Evolutionary conservation across 23 tunicate species (phyloP).

Genomic region (Oikopleura dioica): DNA sequence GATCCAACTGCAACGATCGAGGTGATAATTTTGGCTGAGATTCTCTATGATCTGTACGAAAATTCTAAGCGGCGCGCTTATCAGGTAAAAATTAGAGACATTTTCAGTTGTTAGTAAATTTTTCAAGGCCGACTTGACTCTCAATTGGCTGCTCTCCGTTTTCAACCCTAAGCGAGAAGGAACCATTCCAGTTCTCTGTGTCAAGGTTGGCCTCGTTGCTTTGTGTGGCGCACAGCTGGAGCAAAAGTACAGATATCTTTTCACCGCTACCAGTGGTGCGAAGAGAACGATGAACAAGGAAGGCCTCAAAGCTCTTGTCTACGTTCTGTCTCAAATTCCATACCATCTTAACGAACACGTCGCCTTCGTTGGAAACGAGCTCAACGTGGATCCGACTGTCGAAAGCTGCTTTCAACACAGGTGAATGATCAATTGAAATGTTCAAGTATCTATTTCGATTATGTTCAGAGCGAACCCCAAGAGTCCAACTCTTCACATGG

Average conservation of each 20-base stretch:
- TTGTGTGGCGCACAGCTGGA: slow-evolving; percentile 38
- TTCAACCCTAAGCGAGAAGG: slow-evolving; percentile 47
- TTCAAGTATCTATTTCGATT: not conserved
- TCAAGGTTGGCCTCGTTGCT: slow-evolving; percentile 26
- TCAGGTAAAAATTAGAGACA: no score
- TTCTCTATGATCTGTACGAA: no score
- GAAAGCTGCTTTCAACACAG: slow-evolving; percentile 41
- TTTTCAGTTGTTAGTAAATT: no score
- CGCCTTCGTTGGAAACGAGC: slow-evolving; percentile 54
- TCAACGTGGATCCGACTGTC: slow-evolving; percentile 33
- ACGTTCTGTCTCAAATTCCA: slow-evolving; percentile 34
- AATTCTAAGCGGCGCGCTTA: no score
- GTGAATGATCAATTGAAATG: no score
- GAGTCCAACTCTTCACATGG: slow-evolving; percentile 50
- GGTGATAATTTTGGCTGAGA: no score
- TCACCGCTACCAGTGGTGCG: no score
- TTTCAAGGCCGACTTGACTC: slow-evolving; percentile 57
- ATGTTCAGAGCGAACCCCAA: slow-evolving; percentile 13
- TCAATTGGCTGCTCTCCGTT: slow-evolving; percentile 54
- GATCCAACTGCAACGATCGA: no score
- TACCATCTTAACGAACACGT: slow-evolving; percentile 44
- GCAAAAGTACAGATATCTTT: slow-evolving; percentile 39
- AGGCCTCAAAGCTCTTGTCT: no score
- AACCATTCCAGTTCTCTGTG: slow-evolving; percentile 16
- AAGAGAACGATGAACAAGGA: no score